Base-by-base conservation (phyloP, 2,113 vertebrate genomes). In the Rattus norvegicus region DNA sequence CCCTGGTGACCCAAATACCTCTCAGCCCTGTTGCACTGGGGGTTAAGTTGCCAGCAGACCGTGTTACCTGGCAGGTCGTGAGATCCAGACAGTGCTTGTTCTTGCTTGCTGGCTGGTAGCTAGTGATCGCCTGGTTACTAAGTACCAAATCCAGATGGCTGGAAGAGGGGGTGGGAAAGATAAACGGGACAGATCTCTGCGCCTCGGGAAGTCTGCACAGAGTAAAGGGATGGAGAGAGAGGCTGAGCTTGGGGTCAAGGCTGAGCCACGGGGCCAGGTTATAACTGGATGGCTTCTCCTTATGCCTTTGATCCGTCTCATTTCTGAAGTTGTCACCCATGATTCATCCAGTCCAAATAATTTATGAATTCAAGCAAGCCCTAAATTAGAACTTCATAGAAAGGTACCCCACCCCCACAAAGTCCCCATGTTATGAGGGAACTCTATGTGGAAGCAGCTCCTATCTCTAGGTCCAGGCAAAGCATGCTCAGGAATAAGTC, bases 341-440 rank as follows among this genome's bases (percentile, higher is more conserved):
- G 77, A 90, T 61, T 84, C 67, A 59, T 67, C 70, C 54, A 52
- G 65, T 88, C 75, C 56, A 69, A 86, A 17, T 52, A 59, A 93
- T 89, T 91, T 86, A 63, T 83, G 85, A 88, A 90, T 28, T 85
- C 54, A 39, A 83, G 84, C 54, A 56, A 79, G n/a, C 70, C 17
- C 47, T 19, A 14, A 24, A 63, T 30, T 11, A 59, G 73, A 88
- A 92, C 54, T 90, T 92, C 69, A 88, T 54, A 56, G 83, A 95
- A 63, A 85, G 59, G 70, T 49, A 88, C 10, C 30, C 22, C n/a
- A 11, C 36, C 12, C 13, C 54, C 16, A 26, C 36, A 52, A 28
- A 86, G 33, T 1, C 28, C 28, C 28, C 52, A 49, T 13, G 63
- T 52, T 49, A 36, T 36, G 47, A 36, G 24, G 24, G 22, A 72